Percentiles rank a stretch among this genome's conserved stretches.
Evolutionary conservation across 2,797 vertebrate species (phyloP).

Genomic region (Forpus xanthops): DNA sequence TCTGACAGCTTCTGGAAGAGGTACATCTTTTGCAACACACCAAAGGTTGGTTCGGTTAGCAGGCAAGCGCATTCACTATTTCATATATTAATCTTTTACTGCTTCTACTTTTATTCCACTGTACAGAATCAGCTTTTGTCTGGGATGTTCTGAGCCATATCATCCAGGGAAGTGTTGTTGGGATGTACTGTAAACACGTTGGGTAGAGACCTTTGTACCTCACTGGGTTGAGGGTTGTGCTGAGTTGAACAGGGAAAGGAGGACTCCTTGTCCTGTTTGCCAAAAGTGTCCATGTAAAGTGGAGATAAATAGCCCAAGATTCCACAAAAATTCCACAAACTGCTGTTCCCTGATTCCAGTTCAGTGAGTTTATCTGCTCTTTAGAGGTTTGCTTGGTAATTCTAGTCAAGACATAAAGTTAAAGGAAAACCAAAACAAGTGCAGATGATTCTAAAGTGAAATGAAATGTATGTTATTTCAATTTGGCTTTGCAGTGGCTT

Average conservation of each 20-base stretch:
- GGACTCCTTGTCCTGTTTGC: not conserved
- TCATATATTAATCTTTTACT: not conserved
- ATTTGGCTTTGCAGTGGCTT: not conserved
- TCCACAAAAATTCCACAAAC: not conserved
- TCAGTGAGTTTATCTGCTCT: not conserved
- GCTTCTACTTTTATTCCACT: not conserved
- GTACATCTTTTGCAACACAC: not conserved
- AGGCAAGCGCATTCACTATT: not conserved
- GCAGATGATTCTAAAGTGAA: not conserved
- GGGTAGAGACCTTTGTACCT: not conserved
- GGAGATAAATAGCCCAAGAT: not conserved
- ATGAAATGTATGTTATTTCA: fast-evolving
- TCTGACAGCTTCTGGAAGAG: not conserved
- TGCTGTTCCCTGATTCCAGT: not conserved
- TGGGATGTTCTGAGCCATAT: not conserved
- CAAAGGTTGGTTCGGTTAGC: not conserved
- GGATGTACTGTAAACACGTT: not conserved
- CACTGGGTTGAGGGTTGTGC: not conserved
- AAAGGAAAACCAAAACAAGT: not conserved
- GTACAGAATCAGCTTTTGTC: not conserved
- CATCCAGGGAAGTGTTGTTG: not conserved
- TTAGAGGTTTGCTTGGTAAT: not conserved
- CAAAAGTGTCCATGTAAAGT: not conserved
- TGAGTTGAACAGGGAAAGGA: not conserved
- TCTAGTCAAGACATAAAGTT: not conserved